These are phyloP conservation scores for Pteruthius melanotis DNA, from an alignment of 2,113 vertebrate genomes.

Conservation along the genomic window DNA sequence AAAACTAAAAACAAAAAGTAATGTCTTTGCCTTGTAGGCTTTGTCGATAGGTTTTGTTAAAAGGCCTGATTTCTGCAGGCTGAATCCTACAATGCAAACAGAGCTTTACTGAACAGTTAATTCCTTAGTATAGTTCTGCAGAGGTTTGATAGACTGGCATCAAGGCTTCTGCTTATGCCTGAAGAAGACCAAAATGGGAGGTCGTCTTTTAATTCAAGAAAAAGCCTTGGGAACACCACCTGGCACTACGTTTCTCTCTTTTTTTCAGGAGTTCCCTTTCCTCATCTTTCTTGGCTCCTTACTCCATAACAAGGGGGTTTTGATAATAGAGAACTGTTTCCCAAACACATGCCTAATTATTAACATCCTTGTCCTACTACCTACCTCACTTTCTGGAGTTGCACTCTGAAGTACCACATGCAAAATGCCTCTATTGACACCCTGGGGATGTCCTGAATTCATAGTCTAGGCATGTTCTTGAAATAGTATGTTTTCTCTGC, in stretches of 20 bases:
- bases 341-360: background rate
- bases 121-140: background rate
- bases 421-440: background rate
- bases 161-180: background rate
- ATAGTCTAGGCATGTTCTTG: background rate
- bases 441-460: background rate
- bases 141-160: background rate
- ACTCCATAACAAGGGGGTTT: background rate
- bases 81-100: background rate
- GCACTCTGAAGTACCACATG: background rate
- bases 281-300: background rate
- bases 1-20: background rate
- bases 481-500: background rate
- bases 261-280: background rate
- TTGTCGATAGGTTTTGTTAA: background rate
- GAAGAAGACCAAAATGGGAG: background rate
- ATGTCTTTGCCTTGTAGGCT: background rate
- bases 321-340: background rate
- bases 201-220: background rate
- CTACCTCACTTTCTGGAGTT: background rate
- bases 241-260: background rate
- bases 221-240: background rate
- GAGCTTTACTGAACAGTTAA: background rate
- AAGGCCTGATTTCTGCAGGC: background rate
- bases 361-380: background rate